Conservation (phyloP, 2,797 vertebrate species). For the Rhynchotus rufescens region DNA sequence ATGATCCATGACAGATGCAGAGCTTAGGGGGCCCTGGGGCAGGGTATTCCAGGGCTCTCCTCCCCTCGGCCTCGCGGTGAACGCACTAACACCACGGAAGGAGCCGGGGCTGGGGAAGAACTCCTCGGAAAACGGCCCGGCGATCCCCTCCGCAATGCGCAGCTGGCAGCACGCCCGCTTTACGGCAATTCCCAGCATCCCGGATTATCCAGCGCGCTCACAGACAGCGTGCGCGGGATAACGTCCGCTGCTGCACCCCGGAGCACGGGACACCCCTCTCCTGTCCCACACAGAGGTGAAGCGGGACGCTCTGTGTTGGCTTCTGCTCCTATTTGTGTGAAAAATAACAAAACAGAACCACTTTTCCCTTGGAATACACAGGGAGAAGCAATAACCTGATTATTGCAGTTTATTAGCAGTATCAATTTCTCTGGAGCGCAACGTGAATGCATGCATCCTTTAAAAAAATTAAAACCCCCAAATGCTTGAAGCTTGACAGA, state of each 20-base stretch:
- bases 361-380: not conserved
- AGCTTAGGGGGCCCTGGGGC: constrained; percentile 64
- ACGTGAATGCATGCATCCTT: constrained; percentile 20
- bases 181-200: constrained; percentile 51
- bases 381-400: constrained; percentile 34
- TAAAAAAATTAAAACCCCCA: constrained; percentile 1
- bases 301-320: not conserved
- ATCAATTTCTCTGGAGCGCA: constrained; percentile 33
- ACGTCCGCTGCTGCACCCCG: not conserved
- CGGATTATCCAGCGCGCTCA: constrained; percentile 58
- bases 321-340: not conserved
- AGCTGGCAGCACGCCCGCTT: constrained; percentile 60
- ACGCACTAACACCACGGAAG: constrained; percentile 69
- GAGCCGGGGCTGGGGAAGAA: constrained; percentile 66
- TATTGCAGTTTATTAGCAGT: constrained; percentile 32
- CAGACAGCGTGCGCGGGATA: constrained; percentile 48
- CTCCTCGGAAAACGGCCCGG: constrained; percentile 62
- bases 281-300: not conserved
- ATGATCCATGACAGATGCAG: constrained; percentile 75
- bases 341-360: not conserved
- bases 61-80: constrained; percentile 45
- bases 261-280: not conserved
- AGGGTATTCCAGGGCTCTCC: constrained; percentile 57
- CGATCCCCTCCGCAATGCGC: constrained; percentile 55
- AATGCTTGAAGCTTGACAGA: constrained; percentile 61